Percentiles rank a stretch among this genome's conserved stretches.
Conservation (phyloP, 2,113 vertebrate genomes). For the Platichthys flesus region DNA sequence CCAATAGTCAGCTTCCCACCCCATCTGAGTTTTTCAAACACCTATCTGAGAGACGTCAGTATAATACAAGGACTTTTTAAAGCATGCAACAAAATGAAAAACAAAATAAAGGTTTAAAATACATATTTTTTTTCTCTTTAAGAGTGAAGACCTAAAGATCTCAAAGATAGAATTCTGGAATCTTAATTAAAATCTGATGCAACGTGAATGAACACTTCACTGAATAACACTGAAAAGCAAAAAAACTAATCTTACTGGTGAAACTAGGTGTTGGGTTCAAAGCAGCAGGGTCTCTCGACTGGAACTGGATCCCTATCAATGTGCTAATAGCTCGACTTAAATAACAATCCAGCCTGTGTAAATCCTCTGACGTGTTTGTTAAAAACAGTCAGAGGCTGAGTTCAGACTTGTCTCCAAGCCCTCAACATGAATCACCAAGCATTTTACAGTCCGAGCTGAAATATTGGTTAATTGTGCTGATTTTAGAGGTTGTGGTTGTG, state of each 20-base stretch:
- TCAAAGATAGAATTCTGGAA: conserved; percentile 80
- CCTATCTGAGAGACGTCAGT: conserved; percentile 68
- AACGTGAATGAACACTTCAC: conserved; percentile 79
- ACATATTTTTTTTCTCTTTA: conserved; percentile 88
- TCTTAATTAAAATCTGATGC: conserved; percentile 57
- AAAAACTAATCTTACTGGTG: conserved; percentile 33
- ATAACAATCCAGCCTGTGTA: conserved; percentile 18
- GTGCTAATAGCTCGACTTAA: conserved; percentile 39
- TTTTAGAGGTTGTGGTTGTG: conserved; percentile 46
- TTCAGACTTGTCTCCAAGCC: conserved; percentile 17
- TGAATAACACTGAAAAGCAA: conserved; percentile 77
- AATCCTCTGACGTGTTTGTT: conserved; percentile 26
- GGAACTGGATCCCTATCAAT: conserved; percentile 38
- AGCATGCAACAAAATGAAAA: conserved; percentile 80
- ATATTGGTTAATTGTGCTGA: conserved; percentile 58
- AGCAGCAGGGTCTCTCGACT: conserved; percentile 61
- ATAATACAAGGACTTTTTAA: conserved; percentile 75
- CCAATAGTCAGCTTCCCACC: conserved; percentile 59
- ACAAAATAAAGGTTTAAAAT: conserved; percentile 67
- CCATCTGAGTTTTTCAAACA: conserved; percentile 70
- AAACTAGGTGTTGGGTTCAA: conserved; percentile 48
- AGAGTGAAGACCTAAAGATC: conserved; percentile 91
- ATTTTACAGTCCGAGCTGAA: conserved; percentile 36
- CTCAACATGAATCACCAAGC: conserved; percentile 15
- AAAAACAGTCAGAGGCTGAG: conserved; percentile 28